Evolutionary conservation across 2,888 invertebrate species (phyloP), one percentile per base, ranked within the genome.

Genomic region (Andrena marginata): DNA sequence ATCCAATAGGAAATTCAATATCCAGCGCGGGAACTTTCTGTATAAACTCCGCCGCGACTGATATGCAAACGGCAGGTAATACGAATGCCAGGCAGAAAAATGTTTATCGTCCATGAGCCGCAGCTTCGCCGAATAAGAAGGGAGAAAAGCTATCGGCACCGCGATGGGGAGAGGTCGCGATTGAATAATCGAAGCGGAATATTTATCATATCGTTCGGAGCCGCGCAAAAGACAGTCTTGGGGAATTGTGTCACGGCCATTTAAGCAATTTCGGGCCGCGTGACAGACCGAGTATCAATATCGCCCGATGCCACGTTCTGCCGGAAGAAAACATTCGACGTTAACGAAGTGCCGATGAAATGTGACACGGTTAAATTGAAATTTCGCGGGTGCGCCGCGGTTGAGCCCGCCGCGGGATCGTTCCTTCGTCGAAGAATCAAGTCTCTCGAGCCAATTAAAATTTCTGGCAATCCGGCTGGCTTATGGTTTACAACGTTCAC

Each of bases 401-500:
- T 62, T 31, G 48, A 73, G 56, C 23, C 8, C 23, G 51, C 51
- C 60, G 7, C 7, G 48, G 60, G 64, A 51, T 60, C 35, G 26
- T 56, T 48, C 56, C 63, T 42, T 26, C 48, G 49, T 31, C 60
- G 51, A 62, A 51, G 79, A 77, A 76, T 76, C 26, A 64, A 35
- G 60, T 56, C 48, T 2, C 35, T 13, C 13, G 54, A 20, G 10
- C 13, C 62, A 48, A 62, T 80, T 77, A 62, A 77, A 80, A 71
- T 77, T 63, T 35, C 48, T 56, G 72, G 67, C 76, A 48, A 31
- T 26, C 1, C 2, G 29, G 62, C 62, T 71, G 59, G 31, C 65
- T 65, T 65, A 60, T 54, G 51, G 76, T 76, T 67, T 67, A 60
- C 60, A 65, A 63, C 71, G 48, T 33, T 63, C 51, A 26, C 26